Conservation (phyloP, 2,113 vertebrate genomes). For the Mormyrus iriodes region DNA sequence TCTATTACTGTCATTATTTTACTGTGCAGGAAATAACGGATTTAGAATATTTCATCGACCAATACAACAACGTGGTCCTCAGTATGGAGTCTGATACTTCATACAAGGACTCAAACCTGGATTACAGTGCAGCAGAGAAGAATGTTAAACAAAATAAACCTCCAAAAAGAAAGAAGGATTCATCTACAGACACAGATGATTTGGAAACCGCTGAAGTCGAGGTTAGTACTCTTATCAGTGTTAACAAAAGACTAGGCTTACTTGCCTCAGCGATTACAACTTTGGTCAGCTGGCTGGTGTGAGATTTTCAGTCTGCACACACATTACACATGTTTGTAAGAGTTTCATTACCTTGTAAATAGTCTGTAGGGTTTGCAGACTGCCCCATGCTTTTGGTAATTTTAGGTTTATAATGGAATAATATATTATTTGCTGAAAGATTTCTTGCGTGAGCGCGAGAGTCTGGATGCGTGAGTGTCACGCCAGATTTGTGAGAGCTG, state of each 20-base stretch:
- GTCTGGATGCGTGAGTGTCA: too few relatives aligned
- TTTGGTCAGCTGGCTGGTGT: too few relatives aligned
- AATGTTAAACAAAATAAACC: not conserved
- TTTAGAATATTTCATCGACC: not conserved
- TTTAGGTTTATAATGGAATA: too few relatives aligned
- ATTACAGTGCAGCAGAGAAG: not conserved
- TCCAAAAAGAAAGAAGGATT: not conserved
- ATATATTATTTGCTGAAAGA: too few relatives aligned
- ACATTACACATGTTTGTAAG: too few relatives aligned
- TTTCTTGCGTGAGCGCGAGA: too few relatives aligned
- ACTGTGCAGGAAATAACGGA: not conserved
- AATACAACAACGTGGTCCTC: not conserved
- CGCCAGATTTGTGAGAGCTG: too few relatives aligned
- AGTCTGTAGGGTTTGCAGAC: too few relatives aligned
- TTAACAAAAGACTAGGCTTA: not conserved
- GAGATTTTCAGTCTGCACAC: too few relatives aligned
- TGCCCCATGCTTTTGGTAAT: too few relatives aligned
- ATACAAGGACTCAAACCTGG: not conserved
- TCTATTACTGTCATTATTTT: not conserved
- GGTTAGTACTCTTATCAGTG: not conserved
- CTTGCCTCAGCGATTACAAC: too few relatives aligned
- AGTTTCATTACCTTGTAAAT: too few relatives aligned
- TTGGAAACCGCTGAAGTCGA: not conserved
- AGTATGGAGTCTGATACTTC: not conserved
- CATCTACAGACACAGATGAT: not conserved